phyloP scores from a whole-genome alignment of 1,140 invertebrate species.

The Leptinotarsa texana region DNA sequence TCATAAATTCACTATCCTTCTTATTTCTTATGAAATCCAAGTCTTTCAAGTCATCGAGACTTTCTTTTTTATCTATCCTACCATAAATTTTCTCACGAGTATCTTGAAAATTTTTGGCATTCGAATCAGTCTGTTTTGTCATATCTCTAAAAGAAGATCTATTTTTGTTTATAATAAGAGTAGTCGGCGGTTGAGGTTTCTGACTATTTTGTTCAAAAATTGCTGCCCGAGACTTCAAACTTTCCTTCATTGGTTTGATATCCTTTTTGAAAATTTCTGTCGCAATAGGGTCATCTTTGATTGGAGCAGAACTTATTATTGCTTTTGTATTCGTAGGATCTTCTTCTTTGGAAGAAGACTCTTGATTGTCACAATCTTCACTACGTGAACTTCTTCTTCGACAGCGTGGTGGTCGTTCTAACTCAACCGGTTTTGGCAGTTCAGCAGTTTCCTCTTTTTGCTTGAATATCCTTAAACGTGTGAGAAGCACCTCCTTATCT shows the following conservation, averaged over 20 bases:
- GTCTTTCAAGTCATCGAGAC: conserved; percentile 35
- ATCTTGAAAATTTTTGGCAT: conserved; percentile 25
- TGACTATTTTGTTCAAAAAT: conserved; percentile 46
- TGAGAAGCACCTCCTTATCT: conserved; percentile 57
- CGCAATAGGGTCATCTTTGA: not conserved
- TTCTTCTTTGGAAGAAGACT: conserved; percentile 1
- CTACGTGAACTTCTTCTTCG: conserved; percentile 38
- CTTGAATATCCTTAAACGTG: conserved; percentile 50
- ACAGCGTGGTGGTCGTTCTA: conserved; percentile 21
- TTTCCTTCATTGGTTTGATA: conserved; percentile 32
- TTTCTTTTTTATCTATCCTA: conserved; percentile 18
- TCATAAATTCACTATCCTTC: conserved; percentile 36
- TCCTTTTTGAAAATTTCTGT: not conserved
- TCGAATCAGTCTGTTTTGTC: conserved; percentile 23
- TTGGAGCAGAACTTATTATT: not conserved
- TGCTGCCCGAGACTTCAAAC: conserved; percentile 45
- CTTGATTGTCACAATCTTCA: conserved; percentile 31
- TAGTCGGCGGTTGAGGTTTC: conserved; percentile 28
- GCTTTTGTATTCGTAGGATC: conserved; percentile 7
- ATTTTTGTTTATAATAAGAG: conserved; percentile 11
- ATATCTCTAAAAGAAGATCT: conserved; percentile 10
- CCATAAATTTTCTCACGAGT: conserved; percentile 26
- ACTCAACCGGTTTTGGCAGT: conserved; percentile 1
- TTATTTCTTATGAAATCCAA: conserved; percentile 43
- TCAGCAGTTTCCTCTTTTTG: conserved; percentile 40